Percentiles rank a stretch among this genome's conserved stretches.
Conservation (phyloP, 92 coral and sea anemone species). For the Desmophyllum pertusum region DNA sequence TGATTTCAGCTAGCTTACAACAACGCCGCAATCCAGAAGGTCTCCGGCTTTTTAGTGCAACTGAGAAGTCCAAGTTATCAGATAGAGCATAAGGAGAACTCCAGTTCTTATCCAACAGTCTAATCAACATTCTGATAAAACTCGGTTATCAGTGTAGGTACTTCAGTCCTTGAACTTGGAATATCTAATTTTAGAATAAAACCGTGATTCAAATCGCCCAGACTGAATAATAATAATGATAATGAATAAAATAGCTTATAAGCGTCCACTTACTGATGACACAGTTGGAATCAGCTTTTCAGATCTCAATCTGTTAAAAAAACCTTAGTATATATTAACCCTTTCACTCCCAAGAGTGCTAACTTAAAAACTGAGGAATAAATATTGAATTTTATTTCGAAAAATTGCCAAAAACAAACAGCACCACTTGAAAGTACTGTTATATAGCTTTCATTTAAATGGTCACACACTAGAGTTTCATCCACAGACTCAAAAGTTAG, state of each 20-base stretch:
- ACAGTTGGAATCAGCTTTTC: background rate
- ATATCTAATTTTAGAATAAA: background rate
- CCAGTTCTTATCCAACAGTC: background rate
- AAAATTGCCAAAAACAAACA: no score
- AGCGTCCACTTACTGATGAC: background rate
- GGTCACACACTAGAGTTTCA: no score
- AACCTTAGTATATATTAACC: no score
- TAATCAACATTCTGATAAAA: background rate
- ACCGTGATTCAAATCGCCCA: background rate
- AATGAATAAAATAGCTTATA: background rate
- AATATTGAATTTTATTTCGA: no score
- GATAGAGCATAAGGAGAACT: background rate
- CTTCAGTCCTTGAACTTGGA: background rate
- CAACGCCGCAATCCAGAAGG: background rate
- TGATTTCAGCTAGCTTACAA: background rate
- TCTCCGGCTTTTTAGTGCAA: background rate
- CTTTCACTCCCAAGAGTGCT: no score
- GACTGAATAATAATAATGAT: no score
- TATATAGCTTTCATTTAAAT: no score
- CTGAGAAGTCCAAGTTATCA: background rate
- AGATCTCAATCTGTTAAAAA: background rate
- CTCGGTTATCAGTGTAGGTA: background rate
- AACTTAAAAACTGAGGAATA: no score
- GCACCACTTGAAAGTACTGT: no score
- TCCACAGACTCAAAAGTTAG: no score